Evolutionary conservation across 2,888 invertebrate species (phyloP).

Genomic region (Agapostemon virescens): DNA sequence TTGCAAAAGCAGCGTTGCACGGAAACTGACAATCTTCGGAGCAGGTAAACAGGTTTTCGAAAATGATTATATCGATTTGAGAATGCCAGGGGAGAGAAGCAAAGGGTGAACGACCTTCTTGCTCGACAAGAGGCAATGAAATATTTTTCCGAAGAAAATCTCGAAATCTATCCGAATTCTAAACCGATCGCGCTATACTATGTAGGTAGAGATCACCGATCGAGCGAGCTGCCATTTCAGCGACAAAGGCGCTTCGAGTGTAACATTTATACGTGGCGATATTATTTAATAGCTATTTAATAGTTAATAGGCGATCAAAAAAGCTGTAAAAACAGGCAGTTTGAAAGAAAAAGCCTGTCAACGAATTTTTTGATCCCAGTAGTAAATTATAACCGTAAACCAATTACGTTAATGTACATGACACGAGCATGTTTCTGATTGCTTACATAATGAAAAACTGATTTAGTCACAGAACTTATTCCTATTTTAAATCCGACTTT

Average conservation of each 20-base stretch:
- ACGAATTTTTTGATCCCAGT: background rate
- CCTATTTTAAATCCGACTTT: background rate
- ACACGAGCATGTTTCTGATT: background rate
- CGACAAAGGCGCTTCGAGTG: background rate
- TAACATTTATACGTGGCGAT: background rate
- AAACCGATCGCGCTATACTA: too few species aligned
- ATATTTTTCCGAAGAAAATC: too few species aligned
- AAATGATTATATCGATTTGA: background rate
- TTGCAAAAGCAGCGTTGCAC: background rate
- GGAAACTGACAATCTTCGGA: background rate
- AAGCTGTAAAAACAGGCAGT: too few species aligned
- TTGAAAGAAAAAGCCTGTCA: too few species aligned
- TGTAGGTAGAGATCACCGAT: too few species aligned
- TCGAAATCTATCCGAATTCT: too few species aligned
- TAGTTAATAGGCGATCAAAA: too few species aligned
- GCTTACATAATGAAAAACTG: background rate
- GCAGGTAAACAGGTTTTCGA: background rate
- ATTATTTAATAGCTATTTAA: background rate
- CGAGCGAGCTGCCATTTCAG: background rate
- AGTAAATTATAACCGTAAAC: background rate
- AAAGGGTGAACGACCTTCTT: background rate
- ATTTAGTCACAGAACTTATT: background rate
- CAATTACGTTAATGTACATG: background rate
- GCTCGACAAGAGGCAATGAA: background rate
- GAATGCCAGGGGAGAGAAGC: background rate